Evolutionary conservation across 2,113 vertebrate species (phyloP).

Genomic region (Scomber colias): DNA sequence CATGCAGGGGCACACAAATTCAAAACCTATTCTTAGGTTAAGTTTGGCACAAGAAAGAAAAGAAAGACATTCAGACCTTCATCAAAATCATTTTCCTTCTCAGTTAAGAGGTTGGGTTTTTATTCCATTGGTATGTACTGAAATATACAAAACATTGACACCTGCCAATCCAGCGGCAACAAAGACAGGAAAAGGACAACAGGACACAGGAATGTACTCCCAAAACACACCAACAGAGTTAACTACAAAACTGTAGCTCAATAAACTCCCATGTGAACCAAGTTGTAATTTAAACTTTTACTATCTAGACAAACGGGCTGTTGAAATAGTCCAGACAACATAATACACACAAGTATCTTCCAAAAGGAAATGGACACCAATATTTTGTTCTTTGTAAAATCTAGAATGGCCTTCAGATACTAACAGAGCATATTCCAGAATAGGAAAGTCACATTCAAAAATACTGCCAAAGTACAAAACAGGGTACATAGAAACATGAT

Average conservation of each 20-base stretch:
- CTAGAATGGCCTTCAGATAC: slow-evolving; percentile 11
- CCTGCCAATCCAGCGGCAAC: slow-evolving; percentile 89
- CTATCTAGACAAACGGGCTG: slow-evolving; percentile 25
- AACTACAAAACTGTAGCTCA: slow-evolving; percentile 42
- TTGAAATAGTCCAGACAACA: slow-evolving; percentile 34
- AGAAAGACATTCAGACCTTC: slow-evolving; percentile 2
- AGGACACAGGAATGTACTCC: slow-evolving; percentile 73
- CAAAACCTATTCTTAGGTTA: not conserved
- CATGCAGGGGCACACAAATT: slow-evolving; percentile 1
- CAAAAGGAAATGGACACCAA: slow-evolving; percentile 14
- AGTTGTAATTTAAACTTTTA: slow-evolving; percentile 21
- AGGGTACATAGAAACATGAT: slow-evolving; percentile 30
- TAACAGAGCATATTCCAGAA: slow-evolving; percentile 46
- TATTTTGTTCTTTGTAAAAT: slow-evolving; percentile 54
- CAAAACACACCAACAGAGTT: slow-evolving; percentile 60
- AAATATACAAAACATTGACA: slow-evolving; percentile 89
- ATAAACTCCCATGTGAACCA: slow-evolving; percentile 45
- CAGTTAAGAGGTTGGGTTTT: slow-evolving; percentile 63
- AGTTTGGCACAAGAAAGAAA: not conserved
- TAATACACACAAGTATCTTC: slow-evolving; percentile 28
- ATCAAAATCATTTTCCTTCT: slow-evolving; percentile 19
- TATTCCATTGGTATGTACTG: slow-evolving; percentile 83
- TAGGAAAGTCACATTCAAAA: slow-evolving; percentile 55
- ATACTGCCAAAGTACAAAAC: slow-evolving; percentile 29
- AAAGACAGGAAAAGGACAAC: slow-evolving; percentile 71